These are phyloP conservation scores for Caranx ignobilis DNA, from an alignment of 2,113 vertebrate species.

Conservation along the genomic window DNA sequence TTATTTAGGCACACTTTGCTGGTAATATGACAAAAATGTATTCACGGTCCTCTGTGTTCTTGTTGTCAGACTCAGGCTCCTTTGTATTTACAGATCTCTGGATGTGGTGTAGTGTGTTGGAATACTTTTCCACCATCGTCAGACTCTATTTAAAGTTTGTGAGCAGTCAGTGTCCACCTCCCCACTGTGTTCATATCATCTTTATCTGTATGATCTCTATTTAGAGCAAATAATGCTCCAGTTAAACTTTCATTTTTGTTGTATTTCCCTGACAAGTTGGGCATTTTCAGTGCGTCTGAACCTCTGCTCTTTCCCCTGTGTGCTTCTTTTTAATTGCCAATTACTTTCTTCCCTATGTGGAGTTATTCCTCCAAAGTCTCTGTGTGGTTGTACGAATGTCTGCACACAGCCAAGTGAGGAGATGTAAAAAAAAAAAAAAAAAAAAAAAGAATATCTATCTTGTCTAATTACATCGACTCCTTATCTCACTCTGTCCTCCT, in stretches of 20 bases:
- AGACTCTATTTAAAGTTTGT: slow-evolving; percentile 12
- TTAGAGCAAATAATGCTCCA: slow-evolving; percentile 5
- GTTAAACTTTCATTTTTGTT: not conserved
- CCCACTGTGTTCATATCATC: slow-evolving; percentile 37
- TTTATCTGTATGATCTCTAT: slow-evolving; percentile 9
- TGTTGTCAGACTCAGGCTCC: too few relatives aligned
- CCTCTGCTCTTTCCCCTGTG: not conserved
- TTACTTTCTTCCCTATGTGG: not conserved
- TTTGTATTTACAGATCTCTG: too few relatives aligned
- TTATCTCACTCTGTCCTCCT: slow-evolving; percentile 26
- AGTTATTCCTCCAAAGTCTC: not conserved
- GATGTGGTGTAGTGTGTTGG: not conserved
- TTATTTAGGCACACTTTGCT: too few relatives aligned
- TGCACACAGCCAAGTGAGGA: not conserved
- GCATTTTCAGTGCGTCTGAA: not conserved
- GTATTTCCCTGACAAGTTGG: not conserved
- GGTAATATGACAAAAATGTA: too few relatives aligned
- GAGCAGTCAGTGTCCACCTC: slow-evolving; percentile 13
- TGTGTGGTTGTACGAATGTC: not conserved
- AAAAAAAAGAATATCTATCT: not conserved
- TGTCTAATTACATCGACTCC: slow-evolving; percentile 25
- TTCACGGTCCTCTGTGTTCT: too few relatives aligned
- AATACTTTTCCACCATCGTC: not conserved
- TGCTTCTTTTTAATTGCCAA: not conserved
- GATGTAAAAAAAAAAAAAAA: not conserved